Evolutionary conservation across 2,113 vertebrate genomes (phyloP).

Genomic region (Paradoxurus hermaphroditus): DNA sequence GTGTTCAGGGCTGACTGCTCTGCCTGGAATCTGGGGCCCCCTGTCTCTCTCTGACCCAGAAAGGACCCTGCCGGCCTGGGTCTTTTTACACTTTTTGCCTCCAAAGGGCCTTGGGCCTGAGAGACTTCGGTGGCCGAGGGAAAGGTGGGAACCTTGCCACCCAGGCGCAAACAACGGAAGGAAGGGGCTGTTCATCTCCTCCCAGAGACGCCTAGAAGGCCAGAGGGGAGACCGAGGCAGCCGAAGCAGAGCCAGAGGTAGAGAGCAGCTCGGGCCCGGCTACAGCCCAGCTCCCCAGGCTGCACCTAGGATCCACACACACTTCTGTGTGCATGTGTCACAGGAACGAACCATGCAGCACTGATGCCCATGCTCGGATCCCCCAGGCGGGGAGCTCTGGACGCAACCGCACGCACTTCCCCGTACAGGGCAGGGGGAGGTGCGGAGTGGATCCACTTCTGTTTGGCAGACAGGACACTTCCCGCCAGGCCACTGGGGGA

Average conservation of each 20-base stretch:
- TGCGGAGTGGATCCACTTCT: conserved; percentile 38
- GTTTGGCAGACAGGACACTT: conserved; percentile 38
- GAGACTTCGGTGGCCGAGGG: neutral
- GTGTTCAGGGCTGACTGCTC: neutral
- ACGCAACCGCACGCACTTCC: conserved; percentile 41
- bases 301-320: neutral
- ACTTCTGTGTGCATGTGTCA: neutral
- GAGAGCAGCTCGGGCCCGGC: neutral
- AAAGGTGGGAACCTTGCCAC: neutral
- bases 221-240: neutral
- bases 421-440: neutral
- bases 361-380: conserved; percentile 71
- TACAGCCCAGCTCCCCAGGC: neutral
- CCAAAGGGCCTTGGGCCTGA: neutral
- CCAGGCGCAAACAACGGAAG: neutral
- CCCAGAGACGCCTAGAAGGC: neutral
- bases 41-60: neutral
- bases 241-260: neutral
- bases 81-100: neutral
- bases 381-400: neutral
- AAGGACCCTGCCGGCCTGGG: neutral
- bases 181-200: neutral
- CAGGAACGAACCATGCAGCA: conserved; percentile 69
- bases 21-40: neutral
- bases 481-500: conserved; percentile 44